Percentiles rank a stretch among this genome's conserved stretches.
Evolutionary conservation across 2,113 vertebrate genomes (phyloP).

Genomic region (Prionailurus viverrinus): DNA sequence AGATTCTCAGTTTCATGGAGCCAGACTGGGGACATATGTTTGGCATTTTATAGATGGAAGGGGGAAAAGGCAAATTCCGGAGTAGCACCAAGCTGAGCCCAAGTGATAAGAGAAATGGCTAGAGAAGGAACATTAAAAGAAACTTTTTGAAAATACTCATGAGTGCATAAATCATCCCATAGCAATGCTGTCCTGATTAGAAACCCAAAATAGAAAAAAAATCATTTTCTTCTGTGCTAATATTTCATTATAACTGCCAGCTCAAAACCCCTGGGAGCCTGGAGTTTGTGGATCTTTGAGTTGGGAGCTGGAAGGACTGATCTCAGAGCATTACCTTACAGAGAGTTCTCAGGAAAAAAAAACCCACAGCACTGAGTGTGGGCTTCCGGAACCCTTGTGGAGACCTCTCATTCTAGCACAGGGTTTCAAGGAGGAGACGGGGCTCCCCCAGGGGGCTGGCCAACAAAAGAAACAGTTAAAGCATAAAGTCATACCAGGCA

Average conservation of each 20-base stretch:
- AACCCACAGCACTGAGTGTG: background rate
- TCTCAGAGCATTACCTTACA: constrained; percentile 51
- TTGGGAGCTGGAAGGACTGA: constrained; percentile 50
- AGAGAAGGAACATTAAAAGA: constrained; percentile 31
- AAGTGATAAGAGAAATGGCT: constrained; percentile 67
- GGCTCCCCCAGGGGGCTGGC: background rate
- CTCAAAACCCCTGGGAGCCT: background rate
- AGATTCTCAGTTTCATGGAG: constrained; percentile 8
- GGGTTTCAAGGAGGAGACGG: constrained; percentile 39
- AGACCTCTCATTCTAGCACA: constrained; percentile 32
- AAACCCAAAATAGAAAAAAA: constrained; percentile 60
- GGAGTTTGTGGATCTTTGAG: background rate
- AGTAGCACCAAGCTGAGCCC: constrained; percentile 8
- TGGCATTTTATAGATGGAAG: constrained; percentile 39
- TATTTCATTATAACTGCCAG: constrained; percentile 60
- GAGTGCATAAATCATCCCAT: constrained; percentile 62
- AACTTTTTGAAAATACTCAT: constrained; percentile 58
- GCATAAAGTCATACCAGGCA: constrained; percentile 42
- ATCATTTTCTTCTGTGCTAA: constrained; percentile 47
- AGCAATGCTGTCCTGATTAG: constrained; percentile 64
- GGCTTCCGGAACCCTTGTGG: background rate
- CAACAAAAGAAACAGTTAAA: constrained; percentile 48
- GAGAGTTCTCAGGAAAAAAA: constrained; percentile 18
- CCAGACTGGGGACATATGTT: background rate
- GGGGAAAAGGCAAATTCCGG: background rate